Evolutionary conservation across 2,888 invertebrate genomes (phyloP), one percentile per base, ranked within the genome.

Genomic region (Cosmia pyralina): DNA sequence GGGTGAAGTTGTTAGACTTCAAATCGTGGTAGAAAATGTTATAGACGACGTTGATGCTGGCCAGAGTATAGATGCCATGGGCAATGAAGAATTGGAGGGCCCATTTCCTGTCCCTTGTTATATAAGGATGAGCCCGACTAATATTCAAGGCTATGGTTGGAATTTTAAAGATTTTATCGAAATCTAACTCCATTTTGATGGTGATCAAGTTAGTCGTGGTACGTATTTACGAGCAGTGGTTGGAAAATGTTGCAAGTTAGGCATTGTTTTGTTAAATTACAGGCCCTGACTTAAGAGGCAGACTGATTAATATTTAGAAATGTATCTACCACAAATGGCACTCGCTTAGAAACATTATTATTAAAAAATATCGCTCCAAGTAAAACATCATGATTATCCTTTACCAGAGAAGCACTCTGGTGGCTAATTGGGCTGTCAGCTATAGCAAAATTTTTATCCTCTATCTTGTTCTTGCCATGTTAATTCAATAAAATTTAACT

Each of bases 71-170:
- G 0, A 72, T 0, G 0, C 81, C 79, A 3, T 85, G 79, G 0
- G 71, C 0, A 0, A 71, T 10, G 1, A 72, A 7, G 57, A 88
- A 81, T 19, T 77, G 63, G 0, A 79, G 1, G 0, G 77, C 6
- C 89, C 89, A 90, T 75, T 75, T 88, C 13, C 4, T 57, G 46
- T 87, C 74, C 22, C 69, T 80, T 15, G 75, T 64, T 7, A 85
- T 68, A 11, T 58, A 48, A 0, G 90, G 90, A 53, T 90, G 83
- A 0, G 80, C 76, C 0, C 79, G 34, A 55, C 62, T 81, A 0
- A 88, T 4, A 2, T 63, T 73, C 76, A 87, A 72, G 2, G 87
- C 86, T 5, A 0, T 34, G 0, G 79, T 46, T 2, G 81, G 15
- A 19, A 77, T 34, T 58, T 69, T 79, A 52, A 81, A 90, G 53